A percentile compares a stretch with the other conserved stretches of the same genome.
These are phyloP conservation scores for Oryzias sinensis DNA, from an alignment of 2,797 vertebrate species.

Conservation along the genomic window DNA sequence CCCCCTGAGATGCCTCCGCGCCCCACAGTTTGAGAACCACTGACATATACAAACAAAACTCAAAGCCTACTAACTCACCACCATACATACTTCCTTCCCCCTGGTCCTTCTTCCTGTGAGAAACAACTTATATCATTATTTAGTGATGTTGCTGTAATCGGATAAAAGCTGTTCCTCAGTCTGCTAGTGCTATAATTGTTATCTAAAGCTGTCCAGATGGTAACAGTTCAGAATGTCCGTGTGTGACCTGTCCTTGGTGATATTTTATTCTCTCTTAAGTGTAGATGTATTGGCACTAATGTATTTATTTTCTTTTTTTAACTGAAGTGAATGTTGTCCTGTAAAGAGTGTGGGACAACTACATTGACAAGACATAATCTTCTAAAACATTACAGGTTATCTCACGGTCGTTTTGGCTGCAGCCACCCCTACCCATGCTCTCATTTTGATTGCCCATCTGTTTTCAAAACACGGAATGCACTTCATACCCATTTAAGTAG, in stretches of 20 bases:
- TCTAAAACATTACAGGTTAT: conserved; percentile 14
- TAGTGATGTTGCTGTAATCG: neutral
- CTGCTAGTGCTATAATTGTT: too few species aligned
- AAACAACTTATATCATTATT: neutral
- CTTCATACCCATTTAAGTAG: neutral
- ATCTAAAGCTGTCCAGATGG: too few species aligned
- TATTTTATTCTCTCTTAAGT: neutral
- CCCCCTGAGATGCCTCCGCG: too few species aligned
- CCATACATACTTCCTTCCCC: neutral
- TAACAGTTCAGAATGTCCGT: too few species aligned
- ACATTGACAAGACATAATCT: conserved; percentile 2
- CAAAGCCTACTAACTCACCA: neutral
- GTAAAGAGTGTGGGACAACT: conserved; percentile 4
- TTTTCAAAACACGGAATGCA: neutral
- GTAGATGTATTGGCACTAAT: too few species aligned
- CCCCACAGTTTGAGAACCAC: too few species aligned
- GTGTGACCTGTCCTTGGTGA: too few species aligned
- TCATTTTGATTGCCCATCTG: neutral
- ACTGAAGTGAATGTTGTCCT: conserved; percentile 15
- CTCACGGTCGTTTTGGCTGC: conserved; percentile 1
- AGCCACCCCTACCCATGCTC: neutral
- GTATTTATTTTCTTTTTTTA: neutral
- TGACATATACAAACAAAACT: neutral
- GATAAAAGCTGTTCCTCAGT: too few species aligned
- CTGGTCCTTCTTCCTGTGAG: neutral